A percentile compares a stretch with the other conserved stretches of the same genome.
phyloP scores from a whole-genome alignment of 2,113 vertebrate genomes.

The Hystrix brachyura region DNA sequence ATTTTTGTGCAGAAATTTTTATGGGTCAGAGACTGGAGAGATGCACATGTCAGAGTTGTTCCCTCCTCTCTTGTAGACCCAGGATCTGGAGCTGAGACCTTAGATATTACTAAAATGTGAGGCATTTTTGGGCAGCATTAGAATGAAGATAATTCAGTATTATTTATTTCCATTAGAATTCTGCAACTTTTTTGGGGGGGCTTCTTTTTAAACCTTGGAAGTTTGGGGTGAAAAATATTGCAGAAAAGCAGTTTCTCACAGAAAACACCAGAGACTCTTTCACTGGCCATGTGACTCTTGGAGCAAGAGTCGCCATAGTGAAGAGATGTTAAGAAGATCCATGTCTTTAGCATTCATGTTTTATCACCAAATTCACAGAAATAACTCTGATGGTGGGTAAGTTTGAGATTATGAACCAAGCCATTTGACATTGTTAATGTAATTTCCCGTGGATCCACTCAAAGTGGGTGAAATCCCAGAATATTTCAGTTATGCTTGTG shows the following conservation, averaged over 20 bases:
- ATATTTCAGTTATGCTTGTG: not conserved
- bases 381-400: not conserved
- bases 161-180: not conserved
- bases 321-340: not conserved
- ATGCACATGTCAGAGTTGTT: not conserved
- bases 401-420: not conserved
- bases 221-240: not conserved
- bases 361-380: not conserved
- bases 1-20: not conserved
- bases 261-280: not conserved
- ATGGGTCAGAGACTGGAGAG: not conserved
- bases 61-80: not conserved
- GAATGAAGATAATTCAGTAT: not conserved
- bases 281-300: not conserved
- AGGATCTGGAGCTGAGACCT: not conserved
- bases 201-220: not conserved
- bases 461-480: not conserved
- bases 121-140: accelerated
- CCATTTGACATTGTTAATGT: not conserved
- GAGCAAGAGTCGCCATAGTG: not conserved
- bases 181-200: not conserved
- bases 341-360: not conserved
- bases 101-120: not conserved
- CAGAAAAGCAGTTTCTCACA: not conserved
- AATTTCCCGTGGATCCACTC: not conserved